Conservation (phyloP, 2,797 vertebrate genomes). For the Tenualosa ilisha region DNA sequence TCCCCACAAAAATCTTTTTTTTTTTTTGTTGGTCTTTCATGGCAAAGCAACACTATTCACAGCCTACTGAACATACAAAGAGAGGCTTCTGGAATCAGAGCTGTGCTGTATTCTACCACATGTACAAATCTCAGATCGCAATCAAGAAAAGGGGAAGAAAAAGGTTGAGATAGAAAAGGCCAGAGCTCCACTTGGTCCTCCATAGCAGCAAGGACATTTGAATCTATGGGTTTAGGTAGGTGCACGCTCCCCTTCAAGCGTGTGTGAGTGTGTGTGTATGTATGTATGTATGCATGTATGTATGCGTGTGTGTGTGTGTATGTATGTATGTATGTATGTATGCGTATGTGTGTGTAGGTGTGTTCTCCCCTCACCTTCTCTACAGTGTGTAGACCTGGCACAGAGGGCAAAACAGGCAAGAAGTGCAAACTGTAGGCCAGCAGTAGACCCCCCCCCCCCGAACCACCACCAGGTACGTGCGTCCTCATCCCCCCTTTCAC, state of each 20-base stretch:
- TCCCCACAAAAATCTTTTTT: conserved; percentile 25
- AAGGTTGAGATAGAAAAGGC: conserved; percentile 36
- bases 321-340: neutral
- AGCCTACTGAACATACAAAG: neutral
- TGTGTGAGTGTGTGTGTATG: neutral
- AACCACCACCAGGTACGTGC: neutral
- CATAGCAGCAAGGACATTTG: conserved; percentile 49
- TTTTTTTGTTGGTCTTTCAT: neutral
- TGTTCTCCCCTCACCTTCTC: neutral
- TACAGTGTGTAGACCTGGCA: conserved; percentile 12
- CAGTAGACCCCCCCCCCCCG: neutral
- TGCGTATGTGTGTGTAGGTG: neutral
- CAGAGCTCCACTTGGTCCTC: conserved; percentile 64
- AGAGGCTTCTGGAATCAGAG: neutral
- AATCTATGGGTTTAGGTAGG: conserved; percentile 35
- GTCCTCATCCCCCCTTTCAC: conserved; percentile 52
- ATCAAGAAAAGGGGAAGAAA: neutral
- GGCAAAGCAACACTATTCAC: neutral
- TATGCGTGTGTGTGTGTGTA: too few relatives aligned
- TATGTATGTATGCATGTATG: neutral
- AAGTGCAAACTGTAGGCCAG: conserved; percentile 64
- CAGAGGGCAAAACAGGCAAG: conserved; percentile 29
- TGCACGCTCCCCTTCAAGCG: conserved; percentile 9
- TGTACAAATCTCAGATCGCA: conserved; percentile 10
- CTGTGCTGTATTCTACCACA: conserved; percentile 21